A percentile compares a stretch with the other conserved stretches of the same genome.
Evolutionary conservation across 2,113 vertebrate species (phyloP).

Genomic region (Ictalurus punctatus): DNA sequence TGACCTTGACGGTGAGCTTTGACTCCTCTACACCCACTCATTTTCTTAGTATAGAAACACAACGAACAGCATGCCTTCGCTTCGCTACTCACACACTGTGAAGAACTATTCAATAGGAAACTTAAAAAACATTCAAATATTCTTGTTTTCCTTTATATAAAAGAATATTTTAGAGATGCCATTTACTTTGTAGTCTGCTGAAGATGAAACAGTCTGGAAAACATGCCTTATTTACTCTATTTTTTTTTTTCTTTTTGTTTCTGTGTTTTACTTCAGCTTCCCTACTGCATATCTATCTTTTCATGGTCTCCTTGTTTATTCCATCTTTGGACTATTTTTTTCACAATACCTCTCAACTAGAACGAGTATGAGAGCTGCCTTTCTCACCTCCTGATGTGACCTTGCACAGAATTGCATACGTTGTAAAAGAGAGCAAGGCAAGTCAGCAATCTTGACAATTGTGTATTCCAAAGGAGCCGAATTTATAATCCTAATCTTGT

Average conservation of each 20-base stretch:
- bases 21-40: background rate
- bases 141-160: constrained; percentile 14
- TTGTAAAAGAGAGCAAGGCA: constrained; percentile 15
- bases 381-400: constrained; percentile 38
- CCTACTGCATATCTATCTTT: constrained; percentile 39
- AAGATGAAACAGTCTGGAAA: constrained; percentile 33
- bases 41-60: constrained; percentile 17
- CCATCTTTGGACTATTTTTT: background rate
- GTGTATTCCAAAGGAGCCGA: constrained; percentile 30
- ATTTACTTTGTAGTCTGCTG: constrained; percentile 35
- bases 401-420: constrained; percentile 38
- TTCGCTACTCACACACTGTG: background rate
- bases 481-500: constrained; percentile 23
- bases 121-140: constrained; percentile 2
- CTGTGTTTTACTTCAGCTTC: constrained; percentile 29
- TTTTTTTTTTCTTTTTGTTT: background rate
- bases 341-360: constrained; percentile 34
- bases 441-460: constrained; percentile 30
- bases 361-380: constrained; percentile 30
- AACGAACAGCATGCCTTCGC: constrained; percentile 5
- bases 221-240: constrained; percentile 6
- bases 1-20: constrained; percentile 7
- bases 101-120: background rate
- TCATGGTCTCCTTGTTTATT: constrained; percentile 42
- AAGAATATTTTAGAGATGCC: constrained; percentile 19